phyloP scores from a whole-genome alignment of 2,888 invertebrate species.

The Priocnemis perturbator region DNA sequence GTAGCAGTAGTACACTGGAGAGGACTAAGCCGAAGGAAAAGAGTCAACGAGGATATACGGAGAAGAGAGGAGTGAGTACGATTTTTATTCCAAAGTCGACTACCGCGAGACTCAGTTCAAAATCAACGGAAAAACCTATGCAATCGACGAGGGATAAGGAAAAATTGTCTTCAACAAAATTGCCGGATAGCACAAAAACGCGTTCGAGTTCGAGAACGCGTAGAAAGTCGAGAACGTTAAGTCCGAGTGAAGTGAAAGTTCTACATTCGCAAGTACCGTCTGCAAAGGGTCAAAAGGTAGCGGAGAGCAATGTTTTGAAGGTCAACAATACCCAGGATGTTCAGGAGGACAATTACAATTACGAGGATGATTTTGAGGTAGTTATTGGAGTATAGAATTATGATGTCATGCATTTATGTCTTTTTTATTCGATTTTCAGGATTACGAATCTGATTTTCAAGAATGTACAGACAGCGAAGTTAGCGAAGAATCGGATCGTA shows the following conservation, averaged over 20 bases:
- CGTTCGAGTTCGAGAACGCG: conserved; percentile 15
- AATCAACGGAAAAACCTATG: conserved; percentile 26
- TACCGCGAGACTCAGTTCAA: conserved; percentile 35
- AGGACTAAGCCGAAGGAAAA: conserved; percentile 34
- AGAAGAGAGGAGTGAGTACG: conserved; percentile 66
- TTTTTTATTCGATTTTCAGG: conserved; percentile 64
- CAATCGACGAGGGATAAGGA: conserved; percentile 11
- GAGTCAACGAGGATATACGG: conserved; percentile 45
- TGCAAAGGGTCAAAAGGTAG: conserved; percentile 1
- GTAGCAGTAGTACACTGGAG: conserved; percentile 7
- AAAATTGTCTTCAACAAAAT: background rate
- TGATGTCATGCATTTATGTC: background rate
- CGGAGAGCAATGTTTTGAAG: background rate
- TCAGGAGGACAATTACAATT: conserved; percentile 63
- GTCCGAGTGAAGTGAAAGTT: conserved; percentile 69
- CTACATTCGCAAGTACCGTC: conserved; percentile 39
- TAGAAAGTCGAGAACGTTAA: conserved; percentile 66
- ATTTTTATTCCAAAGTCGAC: conserved; percentile 62
- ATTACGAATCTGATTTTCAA: conserved; percentile 78
- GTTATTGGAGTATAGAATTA: background rate
- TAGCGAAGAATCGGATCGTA: conserved; percentile 60
- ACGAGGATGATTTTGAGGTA: conserved; percentile 77
- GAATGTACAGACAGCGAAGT: conserved; percentile 70
- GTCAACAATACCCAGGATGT: conserved; percentile 25
- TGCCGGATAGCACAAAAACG: no score